Conservation (phyloP, 2,113 vertebrate genomes). For the Pteronura brasiliensis region DNA sequence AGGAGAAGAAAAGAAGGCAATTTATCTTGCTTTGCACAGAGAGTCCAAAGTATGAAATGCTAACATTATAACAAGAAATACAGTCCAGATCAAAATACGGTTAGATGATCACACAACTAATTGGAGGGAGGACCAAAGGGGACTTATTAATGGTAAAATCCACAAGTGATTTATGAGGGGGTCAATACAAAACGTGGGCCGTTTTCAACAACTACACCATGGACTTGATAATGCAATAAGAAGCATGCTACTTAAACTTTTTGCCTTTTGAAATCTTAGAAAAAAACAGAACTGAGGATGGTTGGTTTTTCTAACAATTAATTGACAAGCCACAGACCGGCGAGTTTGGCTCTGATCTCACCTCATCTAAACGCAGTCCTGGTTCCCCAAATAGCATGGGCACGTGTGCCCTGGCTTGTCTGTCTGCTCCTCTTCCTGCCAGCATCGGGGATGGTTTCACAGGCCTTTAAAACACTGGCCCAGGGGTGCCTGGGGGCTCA, state of each 20-base stretch:
- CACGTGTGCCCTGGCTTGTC: neutral
- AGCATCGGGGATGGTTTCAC: neutral
- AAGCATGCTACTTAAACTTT: neutral
- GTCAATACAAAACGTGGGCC: neutral
- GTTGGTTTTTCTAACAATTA: neutral
- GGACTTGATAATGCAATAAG: neutral
- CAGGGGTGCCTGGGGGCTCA: too few relatives aligned
- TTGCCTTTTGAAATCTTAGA: slow-evolving; percentile 47
- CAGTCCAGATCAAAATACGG: slow-evolving; percentile 60
- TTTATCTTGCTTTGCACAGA: slow-evolving; percentile 54
- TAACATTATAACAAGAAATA: slow-evolving; percentile 63
- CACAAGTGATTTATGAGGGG: slow-evolving; percentile 15
- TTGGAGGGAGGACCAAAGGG: slow-evolving; percentile 54
- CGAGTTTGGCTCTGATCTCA: neutral
- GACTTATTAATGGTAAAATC: slow-evolving; percentile 32
- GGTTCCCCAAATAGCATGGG: neutral
- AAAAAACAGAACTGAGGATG: neutral
- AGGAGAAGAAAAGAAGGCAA: slow-evolving; percentile 38
- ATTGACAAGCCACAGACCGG: neutral
- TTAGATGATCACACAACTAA: slow-evolving; percentile 56
- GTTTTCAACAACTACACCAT: slow-evolving; percentile 39
- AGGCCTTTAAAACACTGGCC: neutral
- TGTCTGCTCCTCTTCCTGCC: neutral
- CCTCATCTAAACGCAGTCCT: neutral
- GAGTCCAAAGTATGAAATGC: slow-evolving; percentile 40